Conservation (phyloP, 2,888 invertebrate genomes). For the Luperina nickerlii region DNA sequence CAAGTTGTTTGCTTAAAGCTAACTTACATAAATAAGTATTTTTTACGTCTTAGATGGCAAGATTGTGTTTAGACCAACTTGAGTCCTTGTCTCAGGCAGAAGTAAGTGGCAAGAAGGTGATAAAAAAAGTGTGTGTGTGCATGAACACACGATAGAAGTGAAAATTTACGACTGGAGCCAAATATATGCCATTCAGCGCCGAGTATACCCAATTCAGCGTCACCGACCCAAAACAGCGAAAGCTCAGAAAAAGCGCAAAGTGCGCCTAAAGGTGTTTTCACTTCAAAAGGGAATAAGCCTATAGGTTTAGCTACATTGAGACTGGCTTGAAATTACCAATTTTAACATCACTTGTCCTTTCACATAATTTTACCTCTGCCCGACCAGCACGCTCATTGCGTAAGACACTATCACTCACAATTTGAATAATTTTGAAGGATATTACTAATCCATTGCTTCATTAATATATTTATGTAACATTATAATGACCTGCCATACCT, state of each 20-base stretch:
- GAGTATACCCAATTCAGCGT: not conserved
- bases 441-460: too few species aligned
- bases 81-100: not conserved
- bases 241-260: too few species aligned
- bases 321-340: not conserved
- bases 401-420: too few species aligned
- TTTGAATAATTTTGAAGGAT: too few species aligned
- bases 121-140: too few species aligned
- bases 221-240: not conserved
- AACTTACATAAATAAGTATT: constrained; percentile 56
- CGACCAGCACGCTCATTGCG: too few species aligned
- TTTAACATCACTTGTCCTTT: not conserved
- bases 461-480: too few species aligned
- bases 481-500: too few species aligned
- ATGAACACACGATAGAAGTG: not conserved
- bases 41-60: constrained; percentile 60
- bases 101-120: constrained; percentile 8
- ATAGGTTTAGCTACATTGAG: not conserved
- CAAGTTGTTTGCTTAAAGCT: constrained; percentile 55
- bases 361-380: not conserved
- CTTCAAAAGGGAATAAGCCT: not conserved
- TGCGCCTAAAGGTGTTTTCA: not conserved
- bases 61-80: constrained; percentile 33
- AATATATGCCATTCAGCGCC: not conserved
- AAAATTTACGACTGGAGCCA: not conserved